Percentiles rank a stretch among this genome's conserved stretches.
These are phyloP conservation scores for Drosophila parabipectinata DNA, from an alignment of 1,140 invertebrate species.

Conservation along the genomic window DNA sequence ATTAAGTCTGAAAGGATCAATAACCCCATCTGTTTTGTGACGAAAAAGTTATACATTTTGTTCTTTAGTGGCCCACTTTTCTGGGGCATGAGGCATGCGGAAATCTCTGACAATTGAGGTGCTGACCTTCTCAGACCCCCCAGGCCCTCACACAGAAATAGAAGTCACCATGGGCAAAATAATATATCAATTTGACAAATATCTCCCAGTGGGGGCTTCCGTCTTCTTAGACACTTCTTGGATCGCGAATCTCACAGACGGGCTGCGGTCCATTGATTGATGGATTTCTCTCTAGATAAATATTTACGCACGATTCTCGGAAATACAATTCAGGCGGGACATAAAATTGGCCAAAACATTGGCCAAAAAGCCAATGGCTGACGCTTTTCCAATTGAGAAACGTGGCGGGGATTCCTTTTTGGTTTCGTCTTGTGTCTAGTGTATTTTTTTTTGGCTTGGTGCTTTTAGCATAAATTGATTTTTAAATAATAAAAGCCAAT, in stretches of 20 bases:
- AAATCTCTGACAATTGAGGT: slow-evolving; percentile 50
- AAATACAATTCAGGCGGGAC: slow-evolving; percentile 64
- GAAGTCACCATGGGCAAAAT: slow-evolving; percentile 34
- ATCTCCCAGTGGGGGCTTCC: slow-evolving; percentile 13
- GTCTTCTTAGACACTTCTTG: neutral
- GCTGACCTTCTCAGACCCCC: slow-evolving; percentile 30
- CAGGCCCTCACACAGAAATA: too few species aligned
- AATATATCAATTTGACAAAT: slow-evolving; percentile 68
- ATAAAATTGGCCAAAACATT: slow-evolving; percentile 42
- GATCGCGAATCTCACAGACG: slow-evolving; percentile 6
- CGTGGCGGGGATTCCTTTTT: slow-evolving; percentile 36
- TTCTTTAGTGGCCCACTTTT: slow-evolving; percentile 43
- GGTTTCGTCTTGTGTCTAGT: neutral
- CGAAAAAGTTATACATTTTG: slow-evolving; percentile 29
- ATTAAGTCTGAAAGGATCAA: slow-evolving; percentile 25
- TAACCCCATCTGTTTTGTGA: slow-evolving; percentile 30
- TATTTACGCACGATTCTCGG: slow-evolving; percentile 68
- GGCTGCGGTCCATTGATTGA: slow-evolving; percentile 53
- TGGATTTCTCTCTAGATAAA: slow-evolving; percentile 58
- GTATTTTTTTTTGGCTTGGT: slow-evolving; percentile 1
- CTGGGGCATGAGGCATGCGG: slow-evolving; percentile 39
- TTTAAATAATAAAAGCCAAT: slow-evolving; percentile 66
- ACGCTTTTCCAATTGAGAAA: slow-evolving; percentile 24
- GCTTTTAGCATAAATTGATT: slow-evolving; percentile 60
- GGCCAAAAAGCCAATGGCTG: slow-evolving; percentile 15